Evolutionary conservation across 2,113 vertebrate species (phyloP).

Genomic region (Oreocharis arfaki): DNA sequence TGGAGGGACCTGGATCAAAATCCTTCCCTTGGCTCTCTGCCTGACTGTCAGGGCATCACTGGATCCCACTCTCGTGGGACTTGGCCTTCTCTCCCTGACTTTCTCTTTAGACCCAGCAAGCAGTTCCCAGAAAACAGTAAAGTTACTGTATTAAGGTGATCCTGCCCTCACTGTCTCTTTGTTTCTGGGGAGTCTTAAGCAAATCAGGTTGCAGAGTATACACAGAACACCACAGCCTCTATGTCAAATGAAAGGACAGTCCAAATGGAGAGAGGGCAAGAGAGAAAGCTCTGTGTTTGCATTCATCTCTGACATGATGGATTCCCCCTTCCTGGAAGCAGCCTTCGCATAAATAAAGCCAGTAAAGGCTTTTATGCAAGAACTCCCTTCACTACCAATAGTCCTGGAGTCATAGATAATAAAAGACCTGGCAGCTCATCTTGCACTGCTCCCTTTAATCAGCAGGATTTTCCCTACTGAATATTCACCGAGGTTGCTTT

Average conservation of each 20-base stretch:
- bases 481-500: slow-evolving; percentile 20
- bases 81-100: background rate
- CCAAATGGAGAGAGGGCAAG: slow-evolving; percentile 2
- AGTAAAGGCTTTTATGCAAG: slow-evolving; percentile 33
- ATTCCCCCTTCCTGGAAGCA: slow-evolving; percentile 50
- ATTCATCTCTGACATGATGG: slow-evolving; percentile 38
- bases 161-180: background rate
- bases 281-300: slow-evolving; percentile 26
- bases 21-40: background rate
- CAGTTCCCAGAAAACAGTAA: slow-evolving; percentile 24
- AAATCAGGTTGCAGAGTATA: background rate
- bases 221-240: background rate
- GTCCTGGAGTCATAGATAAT: slow-evolving; percentile 14
- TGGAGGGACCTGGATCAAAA: background rate
- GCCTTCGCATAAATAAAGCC: slow-evolving; percentile 45
- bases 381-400: slow-evolving; percentile 14
- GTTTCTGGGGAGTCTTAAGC: slow-evolving; percentile 6
- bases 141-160: slow-evolving; percentile 38
- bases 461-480: slow-evolving; percentile 30
- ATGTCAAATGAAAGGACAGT: background rate
- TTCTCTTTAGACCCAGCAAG: background rate
- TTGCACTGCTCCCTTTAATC: slow-evolving; percentile 1
- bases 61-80: background rate
- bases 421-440: slow-evolving; percentile 39
- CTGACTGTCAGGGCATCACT: background rate